These are phyloP conservation scores for Tympanuchus pallidicinctus DNA, from an alignment of 2,113 vertebrate species.

Conservation along the genomic window DNA sequence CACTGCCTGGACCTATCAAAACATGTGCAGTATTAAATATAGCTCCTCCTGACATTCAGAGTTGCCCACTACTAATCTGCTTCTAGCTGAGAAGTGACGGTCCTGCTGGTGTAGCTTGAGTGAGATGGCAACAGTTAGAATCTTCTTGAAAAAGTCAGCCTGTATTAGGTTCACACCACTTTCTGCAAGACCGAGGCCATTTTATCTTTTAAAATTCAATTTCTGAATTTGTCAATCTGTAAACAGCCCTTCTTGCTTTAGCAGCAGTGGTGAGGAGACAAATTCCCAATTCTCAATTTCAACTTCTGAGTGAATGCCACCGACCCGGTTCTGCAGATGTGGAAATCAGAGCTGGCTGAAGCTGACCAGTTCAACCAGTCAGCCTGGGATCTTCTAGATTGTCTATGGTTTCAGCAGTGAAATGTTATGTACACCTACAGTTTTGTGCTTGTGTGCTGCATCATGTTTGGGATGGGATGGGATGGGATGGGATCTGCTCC, in stretches of 20 bases:
- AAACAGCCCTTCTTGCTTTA: background rate
- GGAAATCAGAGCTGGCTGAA: background rate
- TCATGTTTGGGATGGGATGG: fast-evolving
- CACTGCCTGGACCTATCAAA: background rate
- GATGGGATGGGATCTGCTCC: background rate
- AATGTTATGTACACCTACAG: background rate
- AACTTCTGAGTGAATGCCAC: background rate
- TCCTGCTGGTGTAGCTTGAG: background rate
- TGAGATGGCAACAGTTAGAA: background rate
- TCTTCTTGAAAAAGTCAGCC: background rate
- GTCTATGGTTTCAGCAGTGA: background rate
- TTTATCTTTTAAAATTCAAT: background rate
- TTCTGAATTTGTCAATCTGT: background rate
- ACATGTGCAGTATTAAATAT: background rate
- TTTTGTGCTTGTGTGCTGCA: background rate
- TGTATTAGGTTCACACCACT: background rate
- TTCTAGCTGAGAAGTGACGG: background rate
- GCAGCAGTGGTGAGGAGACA: background rate
- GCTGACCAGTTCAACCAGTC: background rate
- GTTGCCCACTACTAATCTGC: background rate
- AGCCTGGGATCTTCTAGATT: background rate
- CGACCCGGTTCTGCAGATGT: background rate
- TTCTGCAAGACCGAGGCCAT: background rate
- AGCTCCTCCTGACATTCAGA: slow-evolving; percentile 2
- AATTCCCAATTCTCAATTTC: background rate